Percentiles rank a stretch among this genome's conserved stretches.
Conservation (phyloP, 2,888 invertebrate species). For the Plebejus anna region DNA sequence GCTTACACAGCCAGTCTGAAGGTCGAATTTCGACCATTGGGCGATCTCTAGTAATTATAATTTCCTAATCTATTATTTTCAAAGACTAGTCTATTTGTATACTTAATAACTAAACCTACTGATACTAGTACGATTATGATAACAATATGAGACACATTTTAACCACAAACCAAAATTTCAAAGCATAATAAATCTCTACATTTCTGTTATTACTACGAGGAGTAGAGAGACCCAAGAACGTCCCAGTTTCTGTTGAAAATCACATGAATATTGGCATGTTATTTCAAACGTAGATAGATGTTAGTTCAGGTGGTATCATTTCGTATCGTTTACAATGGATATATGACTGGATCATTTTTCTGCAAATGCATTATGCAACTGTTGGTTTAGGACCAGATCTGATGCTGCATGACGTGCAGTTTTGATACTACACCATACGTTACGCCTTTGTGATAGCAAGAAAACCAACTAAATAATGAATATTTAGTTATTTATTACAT, state of each 20-base stretch:
- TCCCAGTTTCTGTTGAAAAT: background rate
- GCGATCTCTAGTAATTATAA: too few relatives aligned
- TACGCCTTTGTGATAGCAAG: background rate
- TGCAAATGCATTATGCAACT: conserved; percentile 63
- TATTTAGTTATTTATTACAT: background rate
- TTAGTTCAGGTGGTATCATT: conserved; percentile 68
- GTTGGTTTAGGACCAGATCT: conserved; percentile 57
- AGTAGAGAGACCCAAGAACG: too few relatives aligned
- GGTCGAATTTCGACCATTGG: too few relatives aligned
- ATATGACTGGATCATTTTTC: conserved; percentile 65
- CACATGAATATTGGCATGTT: background rate
- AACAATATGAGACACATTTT: too few relatives aligned
- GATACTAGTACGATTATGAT: too few relatives aligned
- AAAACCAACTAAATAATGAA: background rate
- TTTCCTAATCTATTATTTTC: too few relatives aligned
- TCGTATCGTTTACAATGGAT: conserved; percentile 59
- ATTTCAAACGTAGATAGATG: conserved; percentile 39
- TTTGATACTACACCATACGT: conserved; percentile 15
- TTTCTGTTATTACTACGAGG: background rate
- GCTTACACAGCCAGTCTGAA: too few relatives aligned
- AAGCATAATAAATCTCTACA: background rate
- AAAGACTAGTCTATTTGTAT: too few relatives aligned
- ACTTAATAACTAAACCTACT: too few relatives aligned
- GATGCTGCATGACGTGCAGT: conserved; percentile 24
- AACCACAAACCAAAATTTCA: too few relatives aligned